phyloP scores from a whole-genome alignment of 1,140 invertebrate genomes.

The Drosophila mojavensis region DNA sequence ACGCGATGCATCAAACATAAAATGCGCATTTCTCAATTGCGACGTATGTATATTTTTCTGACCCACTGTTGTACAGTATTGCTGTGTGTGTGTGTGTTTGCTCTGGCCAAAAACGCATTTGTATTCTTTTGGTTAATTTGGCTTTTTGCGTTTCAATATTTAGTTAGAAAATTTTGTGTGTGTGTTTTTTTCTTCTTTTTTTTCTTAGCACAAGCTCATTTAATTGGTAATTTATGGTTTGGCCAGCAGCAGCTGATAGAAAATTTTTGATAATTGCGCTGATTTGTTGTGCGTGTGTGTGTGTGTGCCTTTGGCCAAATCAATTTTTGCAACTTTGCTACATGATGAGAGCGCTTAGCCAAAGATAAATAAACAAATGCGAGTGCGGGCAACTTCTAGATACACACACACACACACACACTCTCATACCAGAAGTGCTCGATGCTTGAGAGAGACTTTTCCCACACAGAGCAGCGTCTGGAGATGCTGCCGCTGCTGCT shows the following conservation, averaged over 20 bases:
- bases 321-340: slow-evolving; percentile 77
- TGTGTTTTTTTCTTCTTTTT: slow-evolving; percentile 19
- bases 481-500: not conserved
- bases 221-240: slow-evolving; percentile 78
- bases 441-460: slow-evolving; percentile 47
- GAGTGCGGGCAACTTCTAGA: slow-evolving; percentile 28
- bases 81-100: not conserved
- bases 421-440: slow-evolving; percentile 3
- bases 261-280: slow-evolving; percentile 71
- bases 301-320: slow-evolving; percentile 48
- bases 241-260: slow-evolving; percentile 6
- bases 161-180: slow-evolving; percentile 57
- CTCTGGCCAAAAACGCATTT: slow-evolving; percentile 35
- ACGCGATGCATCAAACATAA: slow-evolving; percentile 1
- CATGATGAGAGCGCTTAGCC: slow-evolving; percentile 31
- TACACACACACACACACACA: slow-evolving; percentile 1
- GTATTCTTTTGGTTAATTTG: slow-evolving; percentile 49
- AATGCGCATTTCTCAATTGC: slow-evolving; percentile 34
- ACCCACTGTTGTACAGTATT: slow-evolving; percentile 35
- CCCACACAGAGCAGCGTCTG: slow-evolving; percentile 41
- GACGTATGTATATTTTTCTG: slow-evolving; percentile 6
- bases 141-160: slow-evolving; percentile 82
- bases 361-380: slow-evolving; percentile 65
- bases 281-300: slow-evolving; percentile 37
- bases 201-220: slow-evolving; percentile 71